These are phyloP conservation scores for Melieria omissa DNA, from an alignment of 2,888 invertebrate genomes.

Conservation along the genomic window DNA sequence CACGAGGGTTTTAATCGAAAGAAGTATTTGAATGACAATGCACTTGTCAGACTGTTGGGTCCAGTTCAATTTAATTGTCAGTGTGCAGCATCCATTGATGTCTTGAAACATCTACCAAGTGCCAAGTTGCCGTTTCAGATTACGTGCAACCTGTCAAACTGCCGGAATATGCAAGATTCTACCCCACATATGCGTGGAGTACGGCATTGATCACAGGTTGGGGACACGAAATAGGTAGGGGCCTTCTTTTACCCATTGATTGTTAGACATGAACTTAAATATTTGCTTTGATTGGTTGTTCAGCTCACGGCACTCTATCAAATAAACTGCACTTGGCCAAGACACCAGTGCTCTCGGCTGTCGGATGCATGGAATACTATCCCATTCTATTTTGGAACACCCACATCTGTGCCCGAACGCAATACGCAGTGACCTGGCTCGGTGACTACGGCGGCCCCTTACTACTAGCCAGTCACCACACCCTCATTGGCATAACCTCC, in stretches of 20 bases:
- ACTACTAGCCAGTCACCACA: too few species aligned
- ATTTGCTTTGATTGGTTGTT: background rate
- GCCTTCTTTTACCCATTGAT: conserved; percentile 37
- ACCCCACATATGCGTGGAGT: conserved; percentile 47
- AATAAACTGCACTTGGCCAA: too few species aligned
- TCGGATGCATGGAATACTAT: too few species aligned
- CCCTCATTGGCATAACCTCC: too few species aligned
- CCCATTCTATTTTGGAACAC: too few species aligned
- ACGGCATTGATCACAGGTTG: conserved; percentile 58
- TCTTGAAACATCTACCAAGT: background rate
- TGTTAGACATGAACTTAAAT: background rate
- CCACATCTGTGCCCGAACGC: too few species aligned
- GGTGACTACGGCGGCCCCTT: too few species aligned
- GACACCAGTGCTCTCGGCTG: too few species aligned
- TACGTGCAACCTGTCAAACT: conserved; percentile 52
- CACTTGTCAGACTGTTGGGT: conserved; percentile 51
- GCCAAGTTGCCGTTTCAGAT: too few species aligned
- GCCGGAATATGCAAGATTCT: conserved; percentile 45
- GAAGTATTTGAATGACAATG: conserved; percentile 51
- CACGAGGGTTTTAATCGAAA: conserved; percentile 46
- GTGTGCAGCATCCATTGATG: background rate
- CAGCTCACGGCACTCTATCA: background rate
- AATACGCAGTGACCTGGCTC: too few species aligned
- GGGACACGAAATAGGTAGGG: conserved; percentile 57
- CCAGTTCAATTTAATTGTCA: conserved; percentile 46